Evolutionary conservation across 1,140 invertebrate species (phyloP).

Genomic region (Cherax destructor): DNA sequence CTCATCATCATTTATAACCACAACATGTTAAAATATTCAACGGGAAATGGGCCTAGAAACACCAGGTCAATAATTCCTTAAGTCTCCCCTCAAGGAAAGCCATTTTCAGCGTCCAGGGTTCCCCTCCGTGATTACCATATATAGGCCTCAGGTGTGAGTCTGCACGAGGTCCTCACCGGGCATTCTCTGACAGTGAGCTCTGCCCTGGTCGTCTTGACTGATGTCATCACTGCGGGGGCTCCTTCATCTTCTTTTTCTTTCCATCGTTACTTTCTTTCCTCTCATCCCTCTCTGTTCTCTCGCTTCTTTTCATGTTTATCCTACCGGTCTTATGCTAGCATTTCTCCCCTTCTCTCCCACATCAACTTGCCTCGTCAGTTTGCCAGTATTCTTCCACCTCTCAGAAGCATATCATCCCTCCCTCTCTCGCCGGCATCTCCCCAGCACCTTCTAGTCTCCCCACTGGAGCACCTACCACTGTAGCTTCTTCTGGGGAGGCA

Average conservation of each 20-base stretch:
- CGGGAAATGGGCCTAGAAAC: background rate
- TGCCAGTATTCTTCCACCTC: background rate
- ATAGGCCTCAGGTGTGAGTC: background rate
- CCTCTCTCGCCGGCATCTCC: background rate
- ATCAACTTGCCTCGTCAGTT: background rate
- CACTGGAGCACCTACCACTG: background rate
- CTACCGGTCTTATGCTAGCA: background rate
- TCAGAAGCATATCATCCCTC: background rate
- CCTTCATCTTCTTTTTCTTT: background rate
- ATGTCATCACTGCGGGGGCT: background rate
- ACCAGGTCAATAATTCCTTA: background rate
- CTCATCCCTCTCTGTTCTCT: too few relatives aligned
- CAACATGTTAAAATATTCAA: conserved; percentile 15
- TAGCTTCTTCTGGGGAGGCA: conserved; percentile 8
- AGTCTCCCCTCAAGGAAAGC: background rate
- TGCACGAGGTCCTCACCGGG: too few relatives aligned
- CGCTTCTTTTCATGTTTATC: too few relatives aligned
- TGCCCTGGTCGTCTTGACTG: too few relatives aligned
- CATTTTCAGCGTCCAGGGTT: background rate
- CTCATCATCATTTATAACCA: conserved; percentile 16
- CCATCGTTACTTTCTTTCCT: background rate
- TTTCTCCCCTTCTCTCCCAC: background rate
- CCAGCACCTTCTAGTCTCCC: background rate
- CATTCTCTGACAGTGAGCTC: too few relatives aligned
- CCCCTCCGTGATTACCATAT: background rate